These are phyloP conservation scores for Tridacna gigas DNA, from an alignment of 2,888 invertebrate species.

Conservation along the genomic window DNA sequence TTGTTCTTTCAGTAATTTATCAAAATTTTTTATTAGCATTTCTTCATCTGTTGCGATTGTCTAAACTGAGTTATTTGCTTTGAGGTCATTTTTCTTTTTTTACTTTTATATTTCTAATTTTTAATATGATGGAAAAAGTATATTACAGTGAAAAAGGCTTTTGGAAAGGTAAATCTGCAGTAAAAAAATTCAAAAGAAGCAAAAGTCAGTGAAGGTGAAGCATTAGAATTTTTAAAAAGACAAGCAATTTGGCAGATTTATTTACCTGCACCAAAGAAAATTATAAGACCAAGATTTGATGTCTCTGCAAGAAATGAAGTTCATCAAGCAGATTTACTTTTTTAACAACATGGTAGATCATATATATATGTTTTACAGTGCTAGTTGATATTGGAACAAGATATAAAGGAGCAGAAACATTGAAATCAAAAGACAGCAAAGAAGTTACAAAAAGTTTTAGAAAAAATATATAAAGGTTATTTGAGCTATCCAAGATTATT, in stretches of 20 bases:
- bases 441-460: conserved; percentile 50
- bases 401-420: conserved; percentile 60
- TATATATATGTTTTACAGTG: no score
- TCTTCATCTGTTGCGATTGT: no score
- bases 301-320: conserved; percentile 38
- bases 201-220: not conserved
- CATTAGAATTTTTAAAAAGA: no score
- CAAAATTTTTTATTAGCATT: no score
- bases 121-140: not conserved
- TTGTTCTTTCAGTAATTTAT: no score
- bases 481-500: conserved; percentile 56
- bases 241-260: conserved; percentile 3
- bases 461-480: no score
- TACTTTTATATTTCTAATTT: not conserved
- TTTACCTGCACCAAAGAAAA: conserved; percentile 42
- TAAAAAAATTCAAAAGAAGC: not conserved
- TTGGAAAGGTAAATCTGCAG: not conserved
- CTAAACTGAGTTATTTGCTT: no score
- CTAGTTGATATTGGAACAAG: conserved; percentile 50
- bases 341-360: conserved; percentile 48
- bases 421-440: conserved; percentile 42
- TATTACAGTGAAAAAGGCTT: not conserved
- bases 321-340: conserved; percentile 50
- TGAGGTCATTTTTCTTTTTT: no score
- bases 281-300: conserved; percentile 46